A percentile compares a stretch with the other conserved stretches of the same genome.
Evolutionary conservation across 1,140 invertebrate genomes (phyloP).

Genomic region (Lordiphosa stackelbergi): DNA sequence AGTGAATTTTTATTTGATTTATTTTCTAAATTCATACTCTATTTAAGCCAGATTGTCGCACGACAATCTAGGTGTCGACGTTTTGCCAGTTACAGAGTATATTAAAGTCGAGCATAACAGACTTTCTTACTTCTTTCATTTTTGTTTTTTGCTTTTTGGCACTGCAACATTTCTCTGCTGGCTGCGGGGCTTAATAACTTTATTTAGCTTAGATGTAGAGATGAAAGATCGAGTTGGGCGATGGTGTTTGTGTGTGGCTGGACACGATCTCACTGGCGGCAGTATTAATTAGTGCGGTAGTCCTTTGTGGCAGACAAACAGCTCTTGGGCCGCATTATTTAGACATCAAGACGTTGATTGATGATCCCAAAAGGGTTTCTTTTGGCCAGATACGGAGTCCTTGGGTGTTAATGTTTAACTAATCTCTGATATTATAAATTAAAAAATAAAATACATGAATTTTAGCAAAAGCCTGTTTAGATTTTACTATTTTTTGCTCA

Average conservation of each 20-base stretch:
- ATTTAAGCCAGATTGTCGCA: too few species aligned
- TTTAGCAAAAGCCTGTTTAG: too few species aligned
- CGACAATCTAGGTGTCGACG: too few species aligned
- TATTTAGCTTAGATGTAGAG: conserved; percentile 67
- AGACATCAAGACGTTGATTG: conserved; percentile 71
- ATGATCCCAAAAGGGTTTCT: conserved; percentile 22
- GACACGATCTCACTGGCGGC: conserved; percentile 26
- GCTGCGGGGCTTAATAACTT: conserved; percentile 61
- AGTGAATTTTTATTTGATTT: too few species aligned
- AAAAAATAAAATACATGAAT: too few species aligned
- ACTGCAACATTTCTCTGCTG: conserved; percentile 60
- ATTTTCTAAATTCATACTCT: too few species aligned
- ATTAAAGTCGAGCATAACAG: too few species aligned
- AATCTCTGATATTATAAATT: conserved; percentile 15
- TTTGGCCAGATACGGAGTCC: conserved; percentile 11
- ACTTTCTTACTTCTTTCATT: conserved; percentile 2
- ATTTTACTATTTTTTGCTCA: too few species aligned
- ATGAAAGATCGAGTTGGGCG: conserved; percentile 13
- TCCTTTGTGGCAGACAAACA: conserved; percentile 52
- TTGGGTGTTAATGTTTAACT: conserved; percentile 50
- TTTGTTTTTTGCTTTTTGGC: conserved; percentile 22
- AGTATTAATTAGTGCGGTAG: conserved; percentile 73
- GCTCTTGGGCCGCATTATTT: conserved; percentile 52
- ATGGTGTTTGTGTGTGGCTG: conserved; percentile 41
- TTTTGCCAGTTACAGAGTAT: too few species aligned